Base-by-base conservation (phyloP, 2,888 invertebrate species). In the Exocentrus adspersus region DNA sequence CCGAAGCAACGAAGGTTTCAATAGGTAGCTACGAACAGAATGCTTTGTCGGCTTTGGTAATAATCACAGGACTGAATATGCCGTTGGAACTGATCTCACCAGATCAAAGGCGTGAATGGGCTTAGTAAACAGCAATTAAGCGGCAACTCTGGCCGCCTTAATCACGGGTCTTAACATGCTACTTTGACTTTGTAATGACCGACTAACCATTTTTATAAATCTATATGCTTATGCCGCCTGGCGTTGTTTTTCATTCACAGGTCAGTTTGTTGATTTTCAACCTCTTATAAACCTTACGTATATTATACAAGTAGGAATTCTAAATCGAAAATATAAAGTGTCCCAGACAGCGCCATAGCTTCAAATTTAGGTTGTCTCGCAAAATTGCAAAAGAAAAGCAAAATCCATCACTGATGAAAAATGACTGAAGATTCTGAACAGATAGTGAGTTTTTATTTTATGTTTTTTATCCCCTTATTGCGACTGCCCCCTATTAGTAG, bases 101-200 rank as follows among this genome's bases (percentile, higher is more conserved):
- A 81, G 81, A 81, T 81, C 81, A 81, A 81, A 81, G 80, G 81
- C 81, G 81, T 80, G 81, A 81, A 82, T 80, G 80, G 80, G 77
- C 79, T 81, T 77, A 75, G 81, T 81, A 81, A 82, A 81, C 81
- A 81, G 81, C 82, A 82, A 81, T 81, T 82, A 82, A 81, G 80
- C 79, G 81, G 80, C 81, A 79, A 82, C 79, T 81, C 80, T 81
- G 80, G 81, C 81, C 80, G 80, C 81, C 79, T 79, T 81, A 81
- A 81, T 81, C 81, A 81, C 72, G 79, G 79, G 80, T 76, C 80
- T 80, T 80, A 79, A 80, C 80, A 80, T 79, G 81, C 82, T 82
- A 81, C 82, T 82, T 82, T 82, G 80, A 79, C 79, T 80, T 77
- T 77, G 78, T 81, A 81, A 81, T 81, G 77, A 81, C 78, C 80